A percentile compares a stretch with the other conserved stretches of the same genome.
These are phyloP conservation scores for Drosophila melanica DNA, from an alignment of 1,140 invertebrate species.

Conservation along the genomic window DNA sequence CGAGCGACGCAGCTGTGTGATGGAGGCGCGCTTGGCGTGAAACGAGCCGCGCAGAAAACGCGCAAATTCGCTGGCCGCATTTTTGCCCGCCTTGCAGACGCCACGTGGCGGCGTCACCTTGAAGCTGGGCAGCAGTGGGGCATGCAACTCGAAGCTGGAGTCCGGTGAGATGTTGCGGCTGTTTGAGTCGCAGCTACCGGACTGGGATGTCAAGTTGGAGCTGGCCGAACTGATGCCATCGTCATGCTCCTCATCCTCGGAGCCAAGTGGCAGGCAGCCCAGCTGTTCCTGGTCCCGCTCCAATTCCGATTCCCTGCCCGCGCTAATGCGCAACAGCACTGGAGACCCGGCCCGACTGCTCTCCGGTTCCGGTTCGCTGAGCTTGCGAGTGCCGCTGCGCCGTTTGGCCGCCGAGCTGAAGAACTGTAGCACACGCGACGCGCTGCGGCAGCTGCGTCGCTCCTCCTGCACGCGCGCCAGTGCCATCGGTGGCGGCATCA, in stretches of 20 bases:
- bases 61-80: slow-evolving; percentile 72
- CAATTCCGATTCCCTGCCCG: slow-evolving; percentile 14
- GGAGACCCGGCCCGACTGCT: slow-evolving; percentile 50
- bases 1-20: slow-evolving; percentile 71
- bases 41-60: slow-evolving; percentile 74
- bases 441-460: slow-evolving; percentile 72
- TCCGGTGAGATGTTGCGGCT: slow-evolving; percentile 76
- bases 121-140: slow-evolving; percentile 79
- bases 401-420: slow-evolving; percentile 70
- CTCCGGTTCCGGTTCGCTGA: slow-evolving; percentile 54
- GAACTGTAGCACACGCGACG: slow-evolving; percentile 74
- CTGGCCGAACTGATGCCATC: slow-evolving; percentile 75
- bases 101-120: slow-evolving; percentile 77
- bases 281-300: slow-evolving; percentile 41
- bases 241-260: slow-evolving; percentile 62
- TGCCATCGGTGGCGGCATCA: slow-evolving; percentile 67
- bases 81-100: slow-evolving; percentile 54
- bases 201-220: slow-evolving; percentile 65
- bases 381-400: slow-evolving; percentile 56
- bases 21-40: slow-evolving; percentile 74
- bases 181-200: slow-evolving; percentile 41
- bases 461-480: slow-evolving; percentile 68
- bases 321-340: slow-evolving; percentile 57
- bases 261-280: slow-evolving; percentile 60
- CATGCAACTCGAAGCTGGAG: slow-evolving; percentile 81